Conservation (phyloP, 2,888 invertebrate species). For the Mechanitis messenoides region DNA sequence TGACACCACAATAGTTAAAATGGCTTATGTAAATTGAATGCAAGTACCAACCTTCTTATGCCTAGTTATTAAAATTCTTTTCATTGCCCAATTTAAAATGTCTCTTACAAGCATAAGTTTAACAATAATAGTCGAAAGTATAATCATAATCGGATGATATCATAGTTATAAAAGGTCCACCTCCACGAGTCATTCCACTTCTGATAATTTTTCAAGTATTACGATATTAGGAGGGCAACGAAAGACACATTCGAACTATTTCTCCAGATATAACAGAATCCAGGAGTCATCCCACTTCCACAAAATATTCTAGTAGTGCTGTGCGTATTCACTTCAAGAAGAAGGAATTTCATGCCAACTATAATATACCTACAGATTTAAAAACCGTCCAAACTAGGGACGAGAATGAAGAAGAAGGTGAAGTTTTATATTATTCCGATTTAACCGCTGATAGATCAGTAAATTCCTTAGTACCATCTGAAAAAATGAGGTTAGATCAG, state of each 20-base stretch:
- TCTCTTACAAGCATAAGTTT: not conserved
- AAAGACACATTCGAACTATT: slow-evolving; percentile 52
- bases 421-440: slow-evolving; percentile 34
- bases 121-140: not conserved
- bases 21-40: too few species aligned
- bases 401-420: slow-evolving; percentile 20
- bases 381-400: slow-evolving; percentile 8
- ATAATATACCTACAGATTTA: slow-evolving; percentile 9
- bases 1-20: too few species aligned
- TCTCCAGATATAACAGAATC: slow-evolving; percentile 39
- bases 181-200: not conserved
- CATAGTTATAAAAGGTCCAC: too few species aligned
- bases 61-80: too few species aligned
- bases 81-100: not conserved
- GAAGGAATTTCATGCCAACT: slow-evolving; percentile 18
- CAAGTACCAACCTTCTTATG: too few species aligned
- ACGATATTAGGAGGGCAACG: slow-evolving; percentile 49
- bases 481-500: slow-evolving; percentile 37
- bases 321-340: slow-evolving; percentile 33
- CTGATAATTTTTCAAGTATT: slow-evolving; percentile 3
- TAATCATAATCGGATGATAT: too few species aligned
- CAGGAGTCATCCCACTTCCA: slow-evolving; percentile 10
- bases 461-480: slow-evolving; percentile 43
- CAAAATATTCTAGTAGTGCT: slow-evolving; percentile 20
- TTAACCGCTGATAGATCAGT: slow-evolving; percentile 32